Evolutionary conservation across 2,888 invertebrate genomes (phyloP), one percentile per base, ranked within the genome.

Genomic region (Diaperis boleti): DNA sequence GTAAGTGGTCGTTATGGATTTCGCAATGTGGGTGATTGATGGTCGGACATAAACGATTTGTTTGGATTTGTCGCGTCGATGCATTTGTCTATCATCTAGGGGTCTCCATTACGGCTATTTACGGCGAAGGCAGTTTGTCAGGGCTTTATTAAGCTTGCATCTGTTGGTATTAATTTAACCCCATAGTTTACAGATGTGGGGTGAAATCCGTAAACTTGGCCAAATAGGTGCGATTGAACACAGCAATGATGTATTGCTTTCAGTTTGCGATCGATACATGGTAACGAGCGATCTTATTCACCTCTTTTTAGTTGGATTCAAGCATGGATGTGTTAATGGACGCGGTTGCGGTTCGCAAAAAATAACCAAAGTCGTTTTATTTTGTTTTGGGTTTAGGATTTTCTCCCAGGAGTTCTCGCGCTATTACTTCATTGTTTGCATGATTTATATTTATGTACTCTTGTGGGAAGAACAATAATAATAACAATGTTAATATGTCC

Each of bases 41-140:
- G 45, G 37, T 22, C 57, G 47, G 10, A 47, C 17, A 41, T 10
- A 26, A 57, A 47, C 49, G 39, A 59, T 59, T 59, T 41, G 45
- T 59, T 59, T 59, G 59, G 41, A 41, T 59, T 59, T 59, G 57
- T 45, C 45, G 42, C 57, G 22, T 57, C 57, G 37, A 29, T 47
- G 57, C 45, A 31, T 47, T 57, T 47, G 56, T 26, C 42, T 37
- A 55, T 55, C 33, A 55, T 33, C 57, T 45, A 45, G n/a, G n/a
- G 26, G 20, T 18, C 45, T 37, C 37, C 37, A 41, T 59, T 47
- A 20, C 59, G 47, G 39, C 54, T 42, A 42, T 54, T 54, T 31
- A 14, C 31, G 54, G 31, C 39, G 22, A 10, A 31, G 26, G 26
- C 42, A 52, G 31, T 54, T 54, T 54, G 54, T 54, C 54, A 54